A percentile compares a stretch with the other conserved stretches of the same genome.
These are phyloP conservation scores for Drosophila saltans DNA, from an alignment of 1,140 invertebrate genomes.

Conservation along the genomic window DNA sequence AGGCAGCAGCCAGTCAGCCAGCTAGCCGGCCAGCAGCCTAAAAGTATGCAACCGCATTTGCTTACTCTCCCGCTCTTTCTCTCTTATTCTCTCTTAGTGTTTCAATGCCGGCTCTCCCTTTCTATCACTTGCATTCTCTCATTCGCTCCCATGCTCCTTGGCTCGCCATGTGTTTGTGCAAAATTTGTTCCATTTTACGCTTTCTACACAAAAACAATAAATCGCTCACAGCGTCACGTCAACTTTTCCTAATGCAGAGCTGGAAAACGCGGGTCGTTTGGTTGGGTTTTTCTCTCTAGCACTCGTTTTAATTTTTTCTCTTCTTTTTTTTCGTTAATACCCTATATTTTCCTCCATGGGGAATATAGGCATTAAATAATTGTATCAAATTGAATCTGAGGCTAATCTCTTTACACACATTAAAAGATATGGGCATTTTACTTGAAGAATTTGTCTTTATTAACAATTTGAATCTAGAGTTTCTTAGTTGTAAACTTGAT, in stretches of 20 bases:
- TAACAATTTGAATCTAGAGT: too few species aligned
- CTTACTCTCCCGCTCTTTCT: slow-evolving; percentile 19
- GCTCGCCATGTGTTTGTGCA: slow-evolving; percentile 8
- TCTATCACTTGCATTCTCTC: slow-evolving; percentile 9
- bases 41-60: slow-evolving; percentile 48
- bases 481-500: too few species aligned
- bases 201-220: slow-evolving; percentile 79
- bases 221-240: slow-evolving; percentile 79
- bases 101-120: not conserved
- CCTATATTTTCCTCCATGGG: not conserved
- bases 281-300: not conserved
- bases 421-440: too few species aligned
- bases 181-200: slow-evolving; percentile 80
- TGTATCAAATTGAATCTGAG: too few species aligned
- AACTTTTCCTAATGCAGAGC: slow-evolving; percentile 73
- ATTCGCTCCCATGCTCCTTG: not conserved
- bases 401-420: too few species aligned
- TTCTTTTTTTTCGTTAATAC: slow-evolving; percentile 24
- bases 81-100: not conserved
- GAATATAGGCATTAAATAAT: not conserved
- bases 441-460: too few species aligned
- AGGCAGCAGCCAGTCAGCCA: slow-evolving; percentile 6
- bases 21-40: slow-evolving; percentile 45
- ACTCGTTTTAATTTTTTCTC: not conserved
- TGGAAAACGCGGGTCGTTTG: slow-evolving; percentile 39